Base-by-base conservation (phyloP, 2,113 vertebrate species). In the Carassius gibelio region DNA sequence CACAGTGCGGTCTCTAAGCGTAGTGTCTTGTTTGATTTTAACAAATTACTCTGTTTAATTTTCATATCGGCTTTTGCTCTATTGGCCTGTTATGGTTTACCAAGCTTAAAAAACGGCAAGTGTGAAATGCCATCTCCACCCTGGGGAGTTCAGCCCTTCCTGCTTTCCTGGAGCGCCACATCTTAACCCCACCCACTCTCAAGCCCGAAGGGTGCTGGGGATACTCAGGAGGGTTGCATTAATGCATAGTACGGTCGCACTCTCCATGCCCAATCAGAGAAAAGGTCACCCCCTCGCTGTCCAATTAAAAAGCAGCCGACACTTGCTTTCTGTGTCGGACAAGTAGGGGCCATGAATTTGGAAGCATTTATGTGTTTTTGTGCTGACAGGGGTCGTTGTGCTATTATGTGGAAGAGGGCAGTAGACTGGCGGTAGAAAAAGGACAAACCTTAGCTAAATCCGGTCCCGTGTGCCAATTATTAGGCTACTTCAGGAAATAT, bases 301-400 rank as follows among this genome's bases (percentile, higher is more conserved):
- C 93, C 92, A 93, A 92, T 93, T 93, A 94, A 90, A 93, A 90
- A 88, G 92, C 87, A 86, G 82, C 78, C 90, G 87, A 88, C 88
- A 88, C 74, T 42, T 86, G 86, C 85, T 91, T 90, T 91, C 90
- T 86, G 88, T 87, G 89, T 84, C 90, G 90, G 91, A 92, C 91
- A 90, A 92, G 90, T 85, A 69, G 82, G 68, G 57, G 66, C 66
- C 84, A 81, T 76, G 87, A 87, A 50, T 84, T 68, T 88, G 84
- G 74, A 85, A 61, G 9, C n/a, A 38, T 72, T 75, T 64, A 68
- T 89, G 85, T 89, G 72, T 79, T 77, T 86, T 48, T 71, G 30
- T 57, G 82, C 81, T 88, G 76, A 75, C 76, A 55, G 71, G 72
- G 85, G 87, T 75, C 86, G 71, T 42, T 72, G 76, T 81, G 19